A percentile compares a stretch with the other conserved stretches of the same genome.
These are phyloP conservation scores for Syndactyla subalaris DNA, from an alignment of 2,797 vertebrate genomes.

Conservation along the genomic window DNA sequence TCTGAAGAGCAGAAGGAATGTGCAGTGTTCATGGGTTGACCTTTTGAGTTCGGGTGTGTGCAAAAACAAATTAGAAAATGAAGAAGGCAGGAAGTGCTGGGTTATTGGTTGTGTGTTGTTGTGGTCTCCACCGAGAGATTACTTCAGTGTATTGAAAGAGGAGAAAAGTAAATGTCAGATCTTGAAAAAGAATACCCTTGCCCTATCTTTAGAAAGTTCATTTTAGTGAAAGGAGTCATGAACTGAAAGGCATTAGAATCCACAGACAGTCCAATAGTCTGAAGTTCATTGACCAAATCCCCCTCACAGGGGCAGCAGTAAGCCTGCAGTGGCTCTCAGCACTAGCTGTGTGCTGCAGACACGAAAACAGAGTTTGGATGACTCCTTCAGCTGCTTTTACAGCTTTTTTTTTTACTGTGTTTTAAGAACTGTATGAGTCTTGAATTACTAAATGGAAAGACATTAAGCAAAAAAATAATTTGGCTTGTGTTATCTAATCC, in stretches of 20 bases:
- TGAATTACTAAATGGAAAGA: background rate
- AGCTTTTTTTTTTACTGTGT: background rate
- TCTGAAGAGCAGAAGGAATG: background rate
- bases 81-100: background rate
- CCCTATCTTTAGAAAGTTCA: background rate
- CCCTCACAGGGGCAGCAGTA: background rate
- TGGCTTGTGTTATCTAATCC: background rate
- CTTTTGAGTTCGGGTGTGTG: background rate
- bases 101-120: background rate
- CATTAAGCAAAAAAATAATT: background rate
- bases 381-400: background rate
- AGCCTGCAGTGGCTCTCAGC: background rate
- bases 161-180: conserved; percentile 50
- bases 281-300: background rate
- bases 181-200: background rate
- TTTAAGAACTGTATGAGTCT: background rate
- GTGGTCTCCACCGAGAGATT: background rate
- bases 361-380: background rate
- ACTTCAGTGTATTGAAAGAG: background rate
- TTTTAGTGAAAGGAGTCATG: background rate
- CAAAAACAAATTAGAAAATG: conserved; percentile 18
- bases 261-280: background rate
- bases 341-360: background rate
- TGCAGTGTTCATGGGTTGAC: background rate
- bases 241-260: background rate